Evolutionary conservation across 2,113 vertebrate genomes (phyloP).

Genomic region (Chamaetylas fuelleborni): DNA sequence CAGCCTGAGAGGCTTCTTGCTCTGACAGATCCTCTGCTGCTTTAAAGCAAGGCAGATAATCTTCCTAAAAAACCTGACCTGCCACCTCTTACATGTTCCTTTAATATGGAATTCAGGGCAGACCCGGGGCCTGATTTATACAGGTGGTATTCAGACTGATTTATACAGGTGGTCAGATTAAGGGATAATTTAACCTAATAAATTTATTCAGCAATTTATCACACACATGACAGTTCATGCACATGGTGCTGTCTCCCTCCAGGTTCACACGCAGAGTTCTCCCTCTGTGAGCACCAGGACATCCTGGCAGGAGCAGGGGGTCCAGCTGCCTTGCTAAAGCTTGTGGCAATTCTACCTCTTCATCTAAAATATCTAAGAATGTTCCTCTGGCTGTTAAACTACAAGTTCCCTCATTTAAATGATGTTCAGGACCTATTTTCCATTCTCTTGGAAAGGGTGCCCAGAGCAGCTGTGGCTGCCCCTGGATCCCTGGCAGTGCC

Average conservation of each 20-base stretch:
- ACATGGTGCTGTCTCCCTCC: not conserved
- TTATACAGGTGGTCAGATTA: not conserved
- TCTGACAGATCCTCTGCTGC: not conserved
- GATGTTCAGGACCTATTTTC: not conserved
- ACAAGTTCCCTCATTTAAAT: not conserved
- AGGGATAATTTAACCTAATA: not conserved
- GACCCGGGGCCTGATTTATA: not conserved
- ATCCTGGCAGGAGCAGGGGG: not conserved
- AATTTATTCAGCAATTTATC: not conserved
- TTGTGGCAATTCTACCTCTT: not conserved
- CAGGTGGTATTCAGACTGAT: not conserved
- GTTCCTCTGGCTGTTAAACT: not conserved
- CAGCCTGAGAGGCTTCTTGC: not conserved
- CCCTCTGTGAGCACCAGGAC: not conserved
- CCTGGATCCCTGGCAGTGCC: not conserved
- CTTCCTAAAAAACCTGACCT: not conserved
- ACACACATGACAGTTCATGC: not conserved
- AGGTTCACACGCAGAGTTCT: not conserved
- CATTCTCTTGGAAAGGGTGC: not conserved
- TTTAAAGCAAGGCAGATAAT: not conserved
- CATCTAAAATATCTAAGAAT: not conserved
- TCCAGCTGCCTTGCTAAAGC: not conserved
- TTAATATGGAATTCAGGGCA: not conserved
- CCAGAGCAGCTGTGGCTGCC: not conserved
- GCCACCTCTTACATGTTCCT: accelerated